Evolutionary conservation across 2,888 invertebrate species (phyloP), one percentile per base, ranked within the genome.

Genomic region (Calliopum simillimum): DNA sequence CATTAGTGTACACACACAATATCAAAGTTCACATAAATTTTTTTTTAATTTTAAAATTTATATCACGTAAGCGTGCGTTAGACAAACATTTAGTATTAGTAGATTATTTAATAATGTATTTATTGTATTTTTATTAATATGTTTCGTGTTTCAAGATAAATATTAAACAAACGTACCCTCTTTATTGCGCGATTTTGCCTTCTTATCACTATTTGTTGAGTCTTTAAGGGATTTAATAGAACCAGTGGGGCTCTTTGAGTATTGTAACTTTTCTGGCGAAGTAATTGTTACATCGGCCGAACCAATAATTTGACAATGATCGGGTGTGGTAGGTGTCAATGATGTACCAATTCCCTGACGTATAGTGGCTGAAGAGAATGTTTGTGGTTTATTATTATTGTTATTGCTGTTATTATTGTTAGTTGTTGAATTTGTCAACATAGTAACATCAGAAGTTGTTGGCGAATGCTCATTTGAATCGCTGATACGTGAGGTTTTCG

Each of bases 171-270:
- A 75, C 82, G 79, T 75, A 86, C 86, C 86, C 81, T 86, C 86
- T 78, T 86, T 86, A 75, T 86, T 86, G 66, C 85, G 81, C 25
- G 84, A 77, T 77, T 85, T 85, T 47, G 84, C 80, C 70, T 84
- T 85, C 72, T 84, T 85, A 74, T 86, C 85, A 73, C 79, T 81
- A 71, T 84, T 84, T 58, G 80, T 78, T 14, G 83, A 82, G 69
- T 85, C 88, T 84, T 88, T 88, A 78, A 89, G 87, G 68, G 88
- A 87, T 83, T 89, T 89, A 72, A 87, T 86, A 61, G 89, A 88
- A 70, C 88, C 88, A 72, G 88, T 87, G 68, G 88, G 88, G 85
- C 89, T 89, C 82, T 88, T 88, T 79, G 88, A 84, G 83, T 77
- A 85, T 73, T 84, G 82, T 64, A 85, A 70, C 68, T 85, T 84